These are phyloP conservation scores for Chironomus riparius DNA, from an alignment of 2,888 invertebrate species.

Conservation along the genomic window DNA sequence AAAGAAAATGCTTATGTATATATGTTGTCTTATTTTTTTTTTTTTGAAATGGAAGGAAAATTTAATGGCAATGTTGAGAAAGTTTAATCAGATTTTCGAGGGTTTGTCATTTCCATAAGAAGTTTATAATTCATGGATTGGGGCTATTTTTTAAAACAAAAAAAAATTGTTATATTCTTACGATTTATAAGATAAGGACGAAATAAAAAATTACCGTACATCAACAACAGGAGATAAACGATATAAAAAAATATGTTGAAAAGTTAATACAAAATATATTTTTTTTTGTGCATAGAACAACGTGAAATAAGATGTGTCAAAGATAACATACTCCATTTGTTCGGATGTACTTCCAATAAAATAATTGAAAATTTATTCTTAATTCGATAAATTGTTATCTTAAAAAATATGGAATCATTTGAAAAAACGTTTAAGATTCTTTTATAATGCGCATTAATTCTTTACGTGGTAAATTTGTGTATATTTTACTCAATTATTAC, in stretches of 20 bases:
- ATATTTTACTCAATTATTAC: too few relatives aligned
- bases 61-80: constrained; percentile 23
- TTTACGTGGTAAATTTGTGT: too few relatives aligned
- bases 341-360: background rate
- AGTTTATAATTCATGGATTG: background rate
- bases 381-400: too few relatives aligned
- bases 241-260: background rate
- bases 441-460: too few relatives aligned
- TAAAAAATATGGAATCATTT: too few relatives aligned
- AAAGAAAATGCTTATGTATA: background rate
- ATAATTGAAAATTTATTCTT: background rate
- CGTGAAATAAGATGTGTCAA: background rate
- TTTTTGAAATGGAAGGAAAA: background rate
- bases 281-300: too few relatives aligned
- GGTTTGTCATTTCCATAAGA: background rate
- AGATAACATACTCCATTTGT: background rate
- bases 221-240: background rate
- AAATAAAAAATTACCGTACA: background rate
- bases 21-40: background rate
- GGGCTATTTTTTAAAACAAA: background rate
- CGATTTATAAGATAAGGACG: background rate
- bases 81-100: constrained; percentile 24
- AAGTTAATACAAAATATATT: too few relatives aligned
- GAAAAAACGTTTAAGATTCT: too few relatives aligned
- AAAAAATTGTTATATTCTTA: background rate